A percentile compares a stretch with the other conserved stretches of the same genome.
Evolutionary conservation across 1,140 invertebrate species (phyloP).

Genomic region (Philaenus spumarius): DNA sequence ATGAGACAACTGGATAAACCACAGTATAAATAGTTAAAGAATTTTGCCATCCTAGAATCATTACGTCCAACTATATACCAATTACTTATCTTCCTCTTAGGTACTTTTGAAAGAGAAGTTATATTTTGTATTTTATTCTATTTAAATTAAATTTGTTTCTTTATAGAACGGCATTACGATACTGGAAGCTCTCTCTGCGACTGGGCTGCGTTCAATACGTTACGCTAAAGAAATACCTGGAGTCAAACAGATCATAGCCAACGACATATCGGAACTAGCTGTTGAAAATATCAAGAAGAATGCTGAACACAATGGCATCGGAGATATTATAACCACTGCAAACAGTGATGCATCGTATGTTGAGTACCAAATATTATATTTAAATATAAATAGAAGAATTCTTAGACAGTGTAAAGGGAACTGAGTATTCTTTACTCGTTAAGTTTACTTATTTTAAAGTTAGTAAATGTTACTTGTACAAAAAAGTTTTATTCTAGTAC

Average conservation of each 20-base stretch:
- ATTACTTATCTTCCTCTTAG: neutral
- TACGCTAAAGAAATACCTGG: constrained; percentile 92
- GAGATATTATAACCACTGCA: constrained; percentile 62
- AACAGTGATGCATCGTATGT: constrained; percentile 77
- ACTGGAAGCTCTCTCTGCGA: constrained; percentile 92
- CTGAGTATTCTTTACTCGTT: no score
- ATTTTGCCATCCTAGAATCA: no score
- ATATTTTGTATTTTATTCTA: neutral
- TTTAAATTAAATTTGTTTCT: no score
- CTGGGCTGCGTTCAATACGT: constrained; percentile 89
- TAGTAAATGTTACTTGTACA: no score
- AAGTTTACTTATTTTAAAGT: no score
- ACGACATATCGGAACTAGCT: constrained; percentile 86
- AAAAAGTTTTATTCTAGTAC: no score
- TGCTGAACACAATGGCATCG: constrained; percentile 69
- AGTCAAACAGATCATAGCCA: constrained; percentile 79
- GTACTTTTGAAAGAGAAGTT: neutral
- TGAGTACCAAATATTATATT: neutral
- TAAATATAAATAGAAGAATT: no score
- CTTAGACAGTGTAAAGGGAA: no score
- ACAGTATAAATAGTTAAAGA: no score
- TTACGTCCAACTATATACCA: no score
- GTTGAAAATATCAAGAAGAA: constrained; percentile 83
- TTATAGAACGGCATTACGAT: constrained; percentile 58
- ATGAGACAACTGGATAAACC: no score